These are phyloP conservation scores for Zingel zingel DNA, from an alignment of 2,113 vertebrate species.

Conservation along the genomic window DNA sequence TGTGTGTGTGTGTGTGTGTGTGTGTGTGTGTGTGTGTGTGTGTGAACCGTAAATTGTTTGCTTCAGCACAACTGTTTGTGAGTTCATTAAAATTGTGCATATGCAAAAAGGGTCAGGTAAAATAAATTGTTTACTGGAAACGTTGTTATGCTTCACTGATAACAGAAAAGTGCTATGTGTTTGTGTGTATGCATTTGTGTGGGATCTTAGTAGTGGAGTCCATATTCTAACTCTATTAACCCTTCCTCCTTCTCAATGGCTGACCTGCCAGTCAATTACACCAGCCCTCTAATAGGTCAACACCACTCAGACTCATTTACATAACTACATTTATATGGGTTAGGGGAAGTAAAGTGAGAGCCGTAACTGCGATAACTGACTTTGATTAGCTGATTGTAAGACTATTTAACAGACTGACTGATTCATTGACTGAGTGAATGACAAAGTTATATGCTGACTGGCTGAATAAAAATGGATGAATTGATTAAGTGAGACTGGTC, in stretches of 20 bases:
- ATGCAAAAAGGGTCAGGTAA: conserved; percentile 66
- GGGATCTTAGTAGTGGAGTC: conserved; percentile 53
- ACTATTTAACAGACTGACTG: conserved; percentile 22
- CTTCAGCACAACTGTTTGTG: conserved; percentile 30
- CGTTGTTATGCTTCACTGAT: conserved; percentile 68
- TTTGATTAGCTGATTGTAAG: conserved; percentile 28
- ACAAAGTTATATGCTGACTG: conserved; percentile 12
- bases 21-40: conserved; percentile 21
- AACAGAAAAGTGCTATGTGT: conserved; percentile 55
- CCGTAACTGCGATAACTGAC: background rate
- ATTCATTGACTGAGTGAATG: conserved; percentile 18
- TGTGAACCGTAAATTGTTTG: conserved; percentile 43
- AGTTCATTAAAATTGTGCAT: conserved; percentile 52
- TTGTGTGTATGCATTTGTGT: conserved; percentile 36
- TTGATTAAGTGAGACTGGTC: conserved; percentile 20
- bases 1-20: conserved; percentile 21
- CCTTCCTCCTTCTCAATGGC: conserved; percentile 47
- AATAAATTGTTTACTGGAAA: conserved; percentile 71
- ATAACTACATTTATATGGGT: conserved; percentile 58
- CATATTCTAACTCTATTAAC: conserved; percentile 72
- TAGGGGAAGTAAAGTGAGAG: conserved; percentile 19
- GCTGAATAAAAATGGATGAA: conserved; percentile 23
- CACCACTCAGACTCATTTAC: conserved; percentile 66
- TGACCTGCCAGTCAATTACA: conserved; percentile 79
- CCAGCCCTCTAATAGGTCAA: conserved; percentile 65